Evolutionary conservation across 2,797 vertebrate genomes (phyloP).

Genomic region (Falco cherrug): DNA sequence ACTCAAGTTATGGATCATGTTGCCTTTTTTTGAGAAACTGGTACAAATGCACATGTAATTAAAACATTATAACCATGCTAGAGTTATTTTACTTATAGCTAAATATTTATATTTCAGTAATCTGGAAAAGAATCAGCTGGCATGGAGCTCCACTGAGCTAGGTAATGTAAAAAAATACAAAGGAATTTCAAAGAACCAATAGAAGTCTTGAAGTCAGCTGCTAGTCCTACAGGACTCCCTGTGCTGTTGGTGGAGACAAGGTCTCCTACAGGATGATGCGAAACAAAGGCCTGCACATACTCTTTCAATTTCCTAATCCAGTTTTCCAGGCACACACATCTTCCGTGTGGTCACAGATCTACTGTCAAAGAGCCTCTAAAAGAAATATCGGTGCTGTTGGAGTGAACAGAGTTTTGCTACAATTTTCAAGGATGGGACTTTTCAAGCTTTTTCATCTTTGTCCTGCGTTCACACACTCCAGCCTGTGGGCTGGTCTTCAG

Average conservation of each 20-base stretch:
- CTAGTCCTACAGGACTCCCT: not conserved
- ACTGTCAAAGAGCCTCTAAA: not conserved
- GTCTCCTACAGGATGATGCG: not conserved
- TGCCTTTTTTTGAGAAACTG: not conserved
- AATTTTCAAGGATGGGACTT: not conserved
- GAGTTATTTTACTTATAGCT: not conserved
- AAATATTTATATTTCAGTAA: not conserved
- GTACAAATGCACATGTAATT: not conserved
- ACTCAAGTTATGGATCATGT: rapidly evolving
- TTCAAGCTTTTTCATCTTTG: not conserved
- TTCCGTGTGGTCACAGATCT: not conserved
- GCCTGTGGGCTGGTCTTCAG: not conserved
- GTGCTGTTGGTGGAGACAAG: not conserved
- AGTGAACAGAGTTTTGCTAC: not conserved
- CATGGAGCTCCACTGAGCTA: not conserved
- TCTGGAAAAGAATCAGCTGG: not conserved
- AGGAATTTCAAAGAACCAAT: not conserved
- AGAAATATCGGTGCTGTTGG: not conserved
- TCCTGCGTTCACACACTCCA: not conserved
- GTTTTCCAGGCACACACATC: rapidly evolving
- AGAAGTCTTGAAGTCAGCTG: not conserved
- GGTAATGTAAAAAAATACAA: not conserved
- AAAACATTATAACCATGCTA: not conserved
- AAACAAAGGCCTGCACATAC: not conserved
- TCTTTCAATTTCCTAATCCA: not conserved